Base-by-base conservation (phyloP, 2,113 vertebrate species). In the Trematomus loennbergii region DNA sequence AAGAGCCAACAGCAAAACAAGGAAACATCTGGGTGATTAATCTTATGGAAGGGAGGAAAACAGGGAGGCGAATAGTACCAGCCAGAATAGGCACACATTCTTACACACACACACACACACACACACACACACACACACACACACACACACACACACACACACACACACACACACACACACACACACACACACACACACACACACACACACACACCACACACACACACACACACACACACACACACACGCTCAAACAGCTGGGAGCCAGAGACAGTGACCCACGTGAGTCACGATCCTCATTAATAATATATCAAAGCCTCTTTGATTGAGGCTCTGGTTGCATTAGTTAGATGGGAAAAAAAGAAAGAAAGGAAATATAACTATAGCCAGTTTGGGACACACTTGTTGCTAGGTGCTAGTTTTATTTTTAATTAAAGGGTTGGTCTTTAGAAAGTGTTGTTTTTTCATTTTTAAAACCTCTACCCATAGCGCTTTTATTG, bases 1-100 rank as follows among this genome's bases (percentile, higher is more conserved):
- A 95, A 94, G 94, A 95, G 93, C 94, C 94, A 95, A 93, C 94
- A 95, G 95, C 85, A 95, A 95, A 95, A 92, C 90, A 94, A 95
- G 96, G 94, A 96, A 96, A 96, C 95, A 96, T 96, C 95, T 96
- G 96, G 95, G 88, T 94, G 94, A 95, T 96, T 95, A 94, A 95
- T 95, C 93, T 95, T 94, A 91, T 89, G 89, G 78, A 93, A 90
- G 78, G 84, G 85, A 87, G 89, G 87, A 89, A 90, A 93, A 90
- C 79, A 84, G 83, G 81, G 75, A 89, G 86, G 86, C 79, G 79
- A 87, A 88, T 72, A 84, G 79, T 84, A 91, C 88, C 82, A 92
- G 88, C 87, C 66, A 79, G 72, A 87, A 69, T 74, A 79, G 74
- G 69, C 61, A 73, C 77, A 78, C 63, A 80, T 48, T 73, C 59